Conservation (phyloP, 1,140 invertebrate species). For the Diabrotica undecimpunctata region DNA sequence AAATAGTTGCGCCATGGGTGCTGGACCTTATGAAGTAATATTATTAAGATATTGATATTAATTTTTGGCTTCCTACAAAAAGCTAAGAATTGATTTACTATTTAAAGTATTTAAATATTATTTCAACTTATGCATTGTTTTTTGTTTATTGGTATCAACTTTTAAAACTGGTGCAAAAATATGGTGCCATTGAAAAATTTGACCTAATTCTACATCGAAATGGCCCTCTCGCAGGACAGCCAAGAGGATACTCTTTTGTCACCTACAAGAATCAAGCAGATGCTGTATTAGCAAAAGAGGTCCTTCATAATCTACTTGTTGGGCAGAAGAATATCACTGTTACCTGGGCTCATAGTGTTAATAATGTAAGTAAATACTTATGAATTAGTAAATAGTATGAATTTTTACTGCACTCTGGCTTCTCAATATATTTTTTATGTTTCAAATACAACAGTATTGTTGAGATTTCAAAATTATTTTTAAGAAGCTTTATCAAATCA, state of each 20-base stretch:
- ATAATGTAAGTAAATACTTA: conserved; percentile 53
- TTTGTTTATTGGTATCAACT: conserved; percentile 80
- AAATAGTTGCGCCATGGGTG: too few species aligned
- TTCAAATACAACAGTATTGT: too few species aligned
- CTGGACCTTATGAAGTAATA: too few species aligned
- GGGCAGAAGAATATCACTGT: conserved; percentile 74
- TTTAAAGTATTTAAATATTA: conserved; percentile 15
- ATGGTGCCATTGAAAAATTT: conserved; percentile 88
- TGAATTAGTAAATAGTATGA: too few species aligned
- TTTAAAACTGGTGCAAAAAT: conserved; percentile 89
- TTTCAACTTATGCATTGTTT: conserved; percentile 38
- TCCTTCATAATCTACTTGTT: conserved; percentile 70
- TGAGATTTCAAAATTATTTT: too few species aligned
- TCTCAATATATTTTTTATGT: too few species aligned
- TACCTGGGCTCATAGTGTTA: conserved; percentile 75
- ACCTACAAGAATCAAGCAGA: conserved; percentile 71
- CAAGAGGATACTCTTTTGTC: conserved; percentile 90
- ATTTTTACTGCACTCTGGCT: too few species aligned
- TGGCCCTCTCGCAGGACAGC: conserved; percentile 81
- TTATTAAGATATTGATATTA: too few species aligned
- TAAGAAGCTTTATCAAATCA: too few species aligned
- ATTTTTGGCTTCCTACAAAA: too few species aligned
- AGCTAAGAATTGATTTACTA: not conserved
- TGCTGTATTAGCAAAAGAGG: conserved; percentile 62
- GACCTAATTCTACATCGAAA: conserved; percentile 89